phyloP scores from a whole-genome alignment of 2,113 vertebrate species.

The Miniopterus natalensis region DNA sequence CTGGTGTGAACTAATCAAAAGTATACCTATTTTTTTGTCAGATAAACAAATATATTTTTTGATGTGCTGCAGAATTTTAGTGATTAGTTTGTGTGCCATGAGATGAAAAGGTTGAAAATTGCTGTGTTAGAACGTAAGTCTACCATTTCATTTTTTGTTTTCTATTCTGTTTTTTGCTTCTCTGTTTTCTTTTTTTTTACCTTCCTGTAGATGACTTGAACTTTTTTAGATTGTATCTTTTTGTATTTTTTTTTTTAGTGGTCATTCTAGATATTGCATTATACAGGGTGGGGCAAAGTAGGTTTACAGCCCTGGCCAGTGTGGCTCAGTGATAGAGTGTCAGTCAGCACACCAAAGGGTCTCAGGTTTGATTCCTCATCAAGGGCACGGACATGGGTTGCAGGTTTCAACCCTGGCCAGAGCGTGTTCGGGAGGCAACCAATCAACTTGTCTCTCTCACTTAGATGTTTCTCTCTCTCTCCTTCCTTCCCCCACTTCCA shows the following conservation, averaged over 20 bases:
- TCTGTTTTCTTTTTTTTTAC: neutral
- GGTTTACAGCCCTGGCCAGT: too few relatives aligned
- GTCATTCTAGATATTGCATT: neutral
- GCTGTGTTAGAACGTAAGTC: neutral
- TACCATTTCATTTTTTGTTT: constrained; percentile 22
- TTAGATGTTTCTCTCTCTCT: too few relatives aligned
- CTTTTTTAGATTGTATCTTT: neutral
- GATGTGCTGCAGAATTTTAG: neutral
- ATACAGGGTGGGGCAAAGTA: too few relatives aligned
- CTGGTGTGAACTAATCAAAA: too few relatives aligned
- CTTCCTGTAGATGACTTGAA: neutral
- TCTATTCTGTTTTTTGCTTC: neutral
- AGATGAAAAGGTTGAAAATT: neutral
- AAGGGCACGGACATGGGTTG: too few relatives aligned
- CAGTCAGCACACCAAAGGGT: too few relatives aligned
- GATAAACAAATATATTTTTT: neutral
- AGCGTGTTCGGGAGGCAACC: too few relatives aligned
- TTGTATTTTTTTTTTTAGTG: neutral
- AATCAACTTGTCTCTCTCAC: too few relatives aligned
- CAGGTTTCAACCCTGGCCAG: too few relatives aligned
- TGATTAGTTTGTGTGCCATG: neutral
- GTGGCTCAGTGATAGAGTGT: too few relatives aligned
- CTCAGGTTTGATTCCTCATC: too few relatives aligned
- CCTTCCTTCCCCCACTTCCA: too few relatives aligned
- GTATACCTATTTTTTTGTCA: neutral